Percentiles rank a stretch among this genome's conserved stretches.
Conservation (phyloP, 2,888 invertebrate genomes). For the Tenthredo livida region DNA sequence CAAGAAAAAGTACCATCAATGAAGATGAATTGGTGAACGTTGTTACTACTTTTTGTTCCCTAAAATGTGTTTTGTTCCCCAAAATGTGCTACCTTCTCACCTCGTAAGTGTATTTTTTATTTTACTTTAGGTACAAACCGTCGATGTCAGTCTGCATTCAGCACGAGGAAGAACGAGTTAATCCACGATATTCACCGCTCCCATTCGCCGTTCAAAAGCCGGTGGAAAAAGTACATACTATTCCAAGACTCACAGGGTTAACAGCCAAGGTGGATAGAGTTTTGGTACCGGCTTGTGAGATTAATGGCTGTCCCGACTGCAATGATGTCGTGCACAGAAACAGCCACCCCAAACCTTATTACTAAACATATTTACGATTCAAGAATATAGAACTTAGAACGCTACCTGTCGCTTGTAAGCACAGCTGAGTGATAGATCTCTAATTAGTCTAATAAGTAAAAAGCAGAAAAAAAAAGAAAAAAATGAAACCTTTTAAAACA, state of each 20-base stretch:
- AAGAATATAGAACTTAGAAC: not conserved
- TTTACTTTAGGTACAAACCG: not conserved
- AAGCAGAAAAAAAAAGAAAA: not conserved
- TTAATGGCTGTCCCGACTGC: conserved; percentile 23
- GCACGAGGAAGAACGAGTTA: not conserved
- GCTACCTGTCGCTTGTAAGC: not conserved
- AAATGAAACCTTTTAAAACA: not conserved
- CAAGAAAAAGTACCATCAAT: not conserved
- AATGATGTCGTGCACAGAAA: not conserved
- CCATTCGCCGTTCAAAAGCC: conserved; percentile 47
- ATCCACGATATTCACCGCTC: conserved; percentile 4
- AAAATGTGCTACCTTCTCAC: not conserved
- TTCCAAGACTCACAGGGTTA: conserved; percentile 57
- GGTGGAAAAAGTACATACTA: not conserved
- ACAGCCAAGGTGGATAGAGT: conserved; percentile 61
- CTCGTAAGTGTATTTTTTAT: not conserved
- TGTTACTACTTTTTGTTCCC: not conserved
- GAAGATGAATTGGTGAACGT: not conserved
- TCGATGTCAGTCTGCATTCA: conserved; percentile 6
- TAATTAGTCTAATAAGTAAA: not conserved
- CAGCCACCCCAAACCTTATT: not conserved
- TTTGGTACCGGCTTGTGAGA: conserved; percentile 63
- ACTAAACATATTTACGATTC: not conserved
- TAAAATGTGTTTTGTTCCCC: not conserved
- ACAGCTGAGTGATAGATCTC: not conserved